These are phyloP conservation scores for Hormiphora californensis DNA, from an alignment of 37 sponge, comb jelly and placozoan species.

Conservation along the genomic window DNA sequence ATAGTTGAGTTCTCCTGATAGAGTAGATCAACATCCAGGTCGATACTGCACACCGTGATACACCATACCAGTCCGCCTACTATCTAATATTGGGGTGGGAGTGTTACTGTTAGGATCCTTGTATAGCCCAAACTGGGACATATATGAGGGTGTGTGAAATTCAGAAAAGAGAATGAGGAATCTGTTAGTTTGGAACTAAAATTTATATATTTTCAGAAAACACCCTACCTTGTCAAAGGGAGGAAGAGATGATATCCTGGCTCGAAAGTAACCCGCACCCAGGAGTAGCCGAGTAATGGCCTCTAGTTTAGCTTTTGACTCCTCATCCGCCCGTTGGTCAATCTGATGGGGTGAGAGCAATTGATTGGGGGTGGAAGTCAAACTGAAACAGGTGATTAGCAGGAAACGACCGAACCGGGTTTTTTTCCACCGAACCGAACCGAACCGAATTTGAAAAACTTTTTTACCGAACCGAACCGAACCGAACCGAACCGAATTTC, in stretches of 20 bases:
- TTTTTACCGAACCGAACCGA: too few species aligned
- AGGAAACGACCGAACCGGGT: too few species aligned
- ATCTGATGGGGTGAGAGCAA: too few species aligned
- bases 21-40: constrained; percentile 91
- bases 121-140: too few species aligned
- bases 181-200: not conserved
- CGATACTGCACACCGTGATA: constrained; percentile 82
- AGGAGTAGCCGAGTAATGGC: constrained; percentile 84
- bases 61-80: constrained; percentile 99
- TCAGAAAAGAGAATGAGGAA: not conserved
- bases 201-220: not conserved
- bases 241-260: constrained; percentile 85
- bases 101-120: not conserved
- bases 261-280: constrained; percentile 97
- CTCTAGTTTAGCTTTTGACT: constrained; percentile 79
- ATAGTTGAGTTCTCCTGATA: constrained; percentile 98
- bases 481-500: too few species aligned
- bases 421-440: too few species aligned
- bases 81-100: constrained; percentile 56
- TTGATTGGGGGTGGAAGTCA: not conserved
- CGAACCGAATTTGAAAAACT: too few species aligned
- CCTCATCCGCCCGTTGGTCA: constrained; percentile 91
- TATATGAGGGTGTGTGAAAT: too few species aligned
- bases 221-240: constrained; percentile 90
- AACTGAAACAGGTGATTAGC: too few species aligned